Evolutionary conservation across 2,888 invertebrate genomes (phyloP).

Genomic region (Eupithecia insigniata): DNA sequence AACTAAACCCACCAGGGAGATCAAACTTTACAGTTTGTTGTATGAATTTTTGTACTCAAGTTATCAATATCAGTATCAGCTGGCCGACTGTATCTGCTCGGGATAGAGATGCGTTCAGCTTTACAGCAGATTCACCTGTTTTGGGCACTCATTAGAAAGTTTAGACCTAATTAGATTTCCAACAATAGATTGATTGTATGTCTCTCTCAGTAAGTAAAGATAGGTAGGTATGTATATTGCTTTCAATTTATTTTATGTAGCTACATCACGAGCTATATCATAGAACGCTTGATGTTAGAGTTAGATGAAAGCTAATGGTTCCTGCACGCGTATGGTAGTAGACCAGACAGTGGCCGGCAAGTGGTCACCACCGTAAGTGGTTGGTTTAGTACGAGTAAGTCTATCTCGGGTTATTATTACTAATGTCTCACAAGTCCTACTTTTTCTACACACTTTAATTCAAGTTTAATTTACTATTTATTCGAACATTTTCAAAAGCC

Average conservation of each 20-base stretch:
- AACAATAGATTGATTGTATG: neutral
- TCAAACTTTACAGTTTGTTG: neutral
- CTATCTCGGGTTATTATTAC: neutral
- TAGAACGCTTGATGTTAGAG: too few relatives aligned
- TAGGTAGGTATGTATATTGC: too few relatives aligned
- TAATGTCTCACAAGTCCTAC: slow-evolving; percentile 20
- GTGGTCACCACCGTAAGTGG: neutral
- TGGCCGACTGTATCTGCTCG: neutral
- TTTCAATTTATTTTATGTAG: neutral
- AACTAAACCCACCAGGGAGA: neutral
- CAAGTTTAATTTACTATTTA: slow-evolving; percentile 26
- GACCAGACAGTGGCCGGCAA: neutral
- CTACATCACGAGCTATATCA: too few relatives aligned
- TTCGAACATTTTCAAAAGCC: neutral
- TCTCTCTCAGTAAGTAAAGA: neutral
- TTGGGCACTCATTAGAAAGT: slow-evolving; percentile 1
- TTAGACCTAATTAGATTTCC: neutral
- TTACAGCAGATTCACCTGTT: neutral
- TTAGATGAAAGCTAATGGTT: neutral
- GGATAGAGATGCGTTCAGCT: neutral
- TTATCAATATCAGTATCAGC: neutral
- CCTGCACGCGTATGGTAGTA: neutral
- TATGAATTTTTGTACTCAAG: neutral
- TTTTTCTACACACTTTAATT: slow-evolving; percentile 28
- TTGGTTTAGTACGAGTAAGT: neutral